phyloP scores from a whole-genome alignment of 1,140 invertebrate genomes.

The Manduca sexta region DNA sequence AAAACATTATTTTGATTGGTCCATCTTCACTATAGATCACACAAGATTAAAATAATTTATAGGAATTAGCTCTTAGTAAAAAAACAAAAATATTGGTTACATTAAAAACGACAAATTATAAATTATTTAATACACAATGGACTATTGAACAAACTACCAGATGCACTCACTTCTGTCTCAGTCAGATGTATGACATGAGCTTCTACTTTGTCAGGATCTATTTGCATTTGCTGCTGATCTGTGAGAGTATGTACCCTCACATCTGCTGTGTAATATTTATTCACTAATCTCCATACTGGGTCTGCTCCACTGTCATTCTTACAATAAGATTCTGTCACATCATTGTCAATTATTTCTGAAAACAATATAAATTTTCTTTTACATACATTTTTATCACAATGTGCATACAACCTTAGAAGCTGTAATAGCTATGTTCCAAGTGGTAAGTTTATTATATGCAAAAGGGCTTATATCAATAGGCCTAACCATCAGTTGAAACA shows the following conservation, averaged over 20 bases:
- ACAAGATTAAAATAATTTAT: no score
- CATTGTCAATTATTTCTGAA: constrained; percentile 34
- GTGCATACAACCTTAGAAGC: neutral
- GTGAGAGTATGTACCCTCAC: constrained; percentile 21
- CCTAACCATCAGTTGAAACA: no score
- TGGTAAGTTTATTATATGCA: neutral
- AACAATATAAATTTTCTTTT: no score
- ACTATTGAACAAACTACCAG: neutral
- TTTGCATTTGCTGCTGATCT: constrained; percentile 15
- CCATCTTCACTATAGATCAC: no score
- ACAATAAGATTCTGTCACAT: constrained; percentile 10
- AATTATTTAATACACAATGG: neutral
- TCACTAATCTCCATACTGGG: constrained; percentile 31
- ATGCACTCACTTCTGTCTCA: constrained; percentile 28
- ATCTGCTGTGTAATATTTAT: constrained; percentile 43
- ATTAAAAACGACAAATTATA: no score
- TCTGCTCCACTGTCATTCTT: neutral
- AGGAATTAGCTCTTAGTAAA: no score
- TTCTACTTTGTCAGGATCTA: constrained; percentile 15
- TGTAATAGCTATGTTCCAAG: neutral
- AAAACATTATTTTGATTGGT: no score
- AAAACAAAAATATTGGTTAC: neutral
- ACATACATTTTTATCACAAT: neutral
- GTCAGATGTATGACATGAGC: constrained; percentile 38
- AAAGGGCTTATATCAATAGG: no score